A percentile compares a stretch with the other conserved stretches of the same genome.
Conservation (phyloP, 2,113 vertebrate species). For the Fregetta grallaria region DNA sequence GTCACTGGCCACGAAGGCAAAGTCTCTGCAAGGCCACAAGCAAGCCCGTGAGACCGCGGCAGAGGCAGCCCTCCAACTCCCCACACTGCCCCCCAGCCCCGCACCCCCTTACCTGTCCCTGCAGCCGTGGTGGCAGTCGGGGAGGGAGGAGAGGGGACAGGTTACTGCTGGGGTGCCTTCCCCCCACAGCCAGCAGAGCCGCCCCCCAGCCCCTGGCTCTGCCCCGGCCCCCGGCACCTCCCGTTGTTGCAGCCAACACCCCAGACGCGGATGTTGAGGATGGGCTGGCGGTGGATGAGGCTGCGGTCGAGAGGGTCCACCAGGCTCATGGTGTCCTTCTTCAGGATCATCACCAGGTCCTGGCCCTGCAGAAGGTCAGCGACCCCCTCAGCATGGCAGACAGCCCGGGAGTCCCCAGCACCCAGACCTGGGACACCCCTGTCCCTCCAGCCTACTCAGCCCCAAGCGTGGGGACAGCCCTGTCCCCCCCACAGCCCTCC, state of each 20-base stretch:
- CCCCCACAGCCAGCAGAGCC: background rate
- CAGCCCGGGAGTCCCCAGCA: background rate
- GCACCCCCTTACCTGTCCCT: conserved; percentile 75
- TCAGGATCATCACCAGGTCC: conserved; percentile 94
- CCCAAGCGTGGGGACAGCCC: fast-evolving
- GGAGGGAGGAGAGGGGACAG: conserved; percentile 50
- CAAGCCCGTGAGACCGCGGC: background rate
- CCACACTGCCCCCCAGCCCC: background rate
- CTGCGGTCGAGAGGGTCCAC: conserved; percentile 90
- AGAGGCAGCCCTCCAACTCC: background rate
- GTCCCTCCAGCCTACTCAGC: background rate
- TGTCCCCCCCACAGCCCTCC: background rate
- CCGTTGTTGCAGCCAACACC: conserved; percentile 96
- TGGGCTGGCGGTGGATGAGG: conserved; percentile 90
- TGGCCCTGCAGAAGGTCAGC: conserved; percentile 77
- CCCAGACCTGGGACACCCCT: background rate
- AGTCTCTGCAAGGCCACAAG: conserved; percentile 82
- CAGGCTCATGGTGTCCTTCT: conserved; percentile 91
- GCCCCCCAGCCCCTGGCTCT: background rate
- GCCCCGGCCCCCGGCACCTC: conserved; percentile 72
- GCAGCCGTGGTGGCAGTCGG: conserved; percentile 22
- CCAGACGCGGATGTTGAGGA: conserved; percentile 96
- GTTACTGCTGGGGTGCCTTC: background rate
- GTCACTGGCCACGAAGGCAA: conserved; percentile 93
- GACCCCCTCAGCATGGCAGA: background rate